These are phyloP conservation scores for Hypothenemus hampei DNA, from an alignment of 1,140 invertebrate species.

Conservation along the genomic window DNA sequence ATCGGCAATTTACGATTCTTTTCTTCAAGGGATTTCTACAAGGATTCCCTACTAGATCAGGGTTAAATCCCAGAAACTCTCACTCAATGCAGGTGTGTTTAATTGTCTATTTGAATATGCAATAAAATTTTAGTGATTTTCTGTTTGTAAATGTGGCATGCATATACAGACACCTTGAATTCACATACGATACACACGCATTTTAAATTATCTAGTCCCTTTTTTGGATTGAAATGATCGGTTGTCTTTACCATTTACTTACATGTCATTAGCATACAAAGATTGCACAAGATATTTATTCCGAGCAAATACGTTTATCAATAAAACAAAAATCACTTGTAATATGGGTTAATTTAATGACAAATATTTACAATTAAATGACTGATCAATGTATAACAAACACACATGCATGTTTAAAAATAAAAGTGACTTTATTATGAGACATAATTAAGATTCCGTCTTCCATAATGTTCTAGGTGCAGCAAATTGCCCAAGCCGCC, in stretches of 20 bases:
- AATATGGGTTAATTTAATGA: constrained; percentile 24
- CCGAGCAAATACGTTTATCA: constrained; percentile 9
- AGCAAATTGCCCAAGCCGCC: constrained; percentile 75
- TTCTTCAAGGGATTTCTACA: constrained; percentile 45
- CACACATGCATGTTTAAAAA: not conserved
- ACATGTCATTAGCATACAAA: not conserved
- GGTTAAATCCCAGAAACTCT: constrained; percentile 40
- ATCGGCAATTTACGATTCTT: not conserved
- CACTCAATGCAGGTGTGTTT: constrained; percentile 46
- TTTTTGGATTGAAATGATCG: too few species aligned
- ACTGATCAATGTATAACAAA: not conserved
- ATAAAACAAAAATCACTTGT: not conserved
- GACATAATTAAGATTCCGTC: not conserved
- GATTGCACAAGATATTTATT: constrained; percentile 22
- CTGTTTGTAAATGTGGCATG: not conserved
- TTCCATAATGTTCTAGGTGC: constrained; percentile 51
- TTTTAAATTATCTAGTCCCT: too few species aligned
- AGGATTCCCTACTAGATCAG: constrained; percentile 43
- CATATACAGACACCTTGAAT: too few species aligned
- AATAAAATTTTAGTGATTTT: not conserved
- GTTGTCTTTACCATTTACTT: too few species aligned
- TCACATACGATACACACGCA: not conserved
- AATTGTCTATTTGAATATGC: too few species aligned
- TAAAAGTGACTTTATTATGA: not conserved
- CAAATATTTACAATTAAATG: constrained; percentile 19